These are phyloP conservation scores for Lumbricus terrestris DNA, from an alignment of 2,888 invertebrate genomes.

Conservation along the genomic window DNA sequence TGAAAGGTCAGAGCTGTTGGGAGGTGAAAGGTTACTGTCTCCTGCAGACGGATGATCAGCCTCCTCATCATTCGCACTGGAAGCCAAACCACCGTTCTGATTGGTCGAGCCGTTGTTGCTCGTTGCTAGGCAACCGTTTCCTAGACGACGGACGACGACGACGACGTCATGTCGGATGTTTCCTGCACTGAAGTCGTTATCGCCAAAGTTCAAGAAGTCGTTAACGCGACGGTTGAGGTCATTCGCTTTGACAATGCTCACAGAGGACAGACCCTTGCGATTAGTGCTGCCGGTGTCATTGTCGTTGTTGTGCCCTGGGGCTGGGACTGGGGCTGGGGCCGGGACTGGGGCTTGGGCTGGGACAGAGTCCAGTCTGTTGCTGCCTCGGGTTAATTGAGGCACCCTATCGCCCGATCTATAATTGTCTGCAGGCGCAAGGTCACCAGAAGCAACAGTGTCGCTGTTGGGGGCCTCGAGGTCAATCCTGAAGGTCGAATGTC, in stretches of 20 bases:
- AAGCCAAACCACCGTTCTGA: neutral
- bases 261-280: too few species aligned
- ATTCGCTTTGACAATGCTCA: neutral
- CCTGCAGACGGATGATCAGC: neutral
- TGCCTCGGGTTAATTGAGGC: too few species aligned
- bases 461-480: neutral
- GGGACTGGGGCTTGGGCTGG: too few species aligned
- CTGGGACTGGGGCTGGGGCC: too few species aligned
- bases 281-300: too few species aligned
- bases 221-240: neutral
- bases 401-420: too few species aligned
- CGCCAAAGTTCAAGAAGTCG: neutral
- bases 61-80: neutral
- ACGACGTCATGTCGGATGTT: neutral
- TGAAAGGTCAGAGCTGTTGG: too few species aligned
- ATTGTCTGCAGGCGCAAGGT: neutral
- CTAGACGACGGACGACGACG: neutral
- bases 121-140: slow-evolving; percentile 3
- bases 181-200: neutral
- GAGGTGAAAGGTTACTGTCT: too few species aligned
- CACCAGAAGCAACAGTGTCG: neutral
- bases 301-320: too few species aligned
- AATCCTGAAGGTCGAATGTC: neutral
- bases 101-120: neutral
- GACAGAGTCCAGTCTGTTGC: too few species aligned